Evolutionary conservation across 2,888 invertebrate genomes (phyloP), one percentile per base, ranked within the genome.

Genomic region (Tinea semifulvella): DNA sequence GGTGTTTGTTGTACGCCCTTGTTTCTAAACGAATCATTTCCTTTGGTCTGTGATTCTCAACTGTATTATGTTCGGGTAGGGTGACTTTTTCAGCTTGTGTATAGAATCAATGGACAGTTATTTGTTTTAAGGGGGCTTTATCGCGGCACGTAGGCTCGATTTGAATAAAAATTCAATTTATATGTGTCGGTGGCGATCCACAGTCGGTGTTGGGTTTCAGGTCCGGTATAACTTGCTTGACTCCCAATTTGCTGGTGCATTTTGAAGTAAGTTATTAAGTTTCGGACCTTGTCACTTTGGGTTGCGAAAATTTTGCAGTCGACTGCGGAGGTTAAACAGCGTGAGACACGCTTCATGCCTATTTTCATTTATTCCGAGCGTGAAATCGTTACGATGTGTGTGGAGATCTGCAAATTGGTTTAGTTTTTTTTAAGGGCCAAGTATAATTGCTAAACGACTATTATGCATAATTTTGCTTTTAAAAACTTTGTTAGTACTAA

Each of bases 121-220:
- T 76, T 77, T 75, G 75, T 75, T 77, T 75, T 71, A 69, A 74
- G 67, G 63, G 65, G 73, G 65, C 65, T 71, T 75, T 75, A 76
- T 74, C 70, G 64, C 62, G 56, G 72, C 75, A 74, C 74, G 76
- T 74, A 72, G 70, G 69, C 65, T 65, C 61, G 65, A 79, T 80
- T 80, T 80, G 76, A 80, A 80, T 80, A 80, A 80, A 79, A 76
- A 79, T 73, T 74, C 80, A 68, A 79, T 79, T 79, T 80, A 75
- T 79, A 79, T 80, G 80, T 77, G 77, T 72, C 68, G 69, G 68
- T 59, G 70, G 67, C 60, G 69, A 66, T 70, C 36, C 36, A 18
- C 35, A 13, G 13, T 13, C 18, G 36, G 36, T 36, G 62, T 79
- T 63, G 71, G 66, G 76, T 80, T 76, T 70, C 77, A 51, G 57